Base-by-base conservation (phyloP, 2,797 vertebrate genomes). In the Allobates femoralis region DNA sequence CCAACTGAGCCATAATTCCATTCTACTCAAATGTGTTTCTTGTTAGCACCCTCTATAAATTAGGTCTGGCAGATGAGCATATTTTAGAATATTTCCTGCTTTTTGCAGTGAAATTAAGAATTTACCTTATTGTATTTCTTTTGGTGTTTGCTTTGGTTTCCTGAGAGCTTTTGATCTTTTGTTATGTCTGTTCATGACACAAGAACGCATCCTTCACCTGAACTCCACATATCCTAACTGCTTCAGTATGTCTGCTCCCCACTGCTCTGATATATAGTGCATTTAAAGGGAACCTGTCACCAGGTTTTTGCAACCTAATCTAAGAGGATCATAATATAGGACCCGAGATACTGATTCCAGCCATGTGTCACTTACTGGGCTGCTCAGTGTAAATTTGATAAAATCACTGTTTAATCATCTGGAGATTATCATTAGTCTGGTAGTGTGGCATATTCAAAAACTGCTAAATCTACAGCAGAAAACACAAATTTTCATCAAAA, bases 21-120 rank as follows among this genome's bases (percentile, higher is more conserved):
- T 32, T 50, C 6, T 41, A 62, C 34, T 18, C 64, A 80, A 80
- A 80, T 80, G 78, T 80, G 78, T 80, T 80, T 80, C 78, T 80
- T 64, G 60, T 64, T 64, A 80, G 19, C n/a, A 11, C 50, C n/a
- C 58, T 19, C 41, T 50, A 55, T 46, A 64, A 80, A 64, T 79
- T 26, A 74, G 41, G 23, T 50, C 41, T 74, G 46, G 46, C 37
- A 46, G 69, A 50, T 74, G 21, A 74, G 69, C 16, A 50, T 46
- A 6, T 74, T 37, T 50, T n/a, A 74, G 37, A 74, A 26, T 15
- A 23, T 26, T 41, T 73, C 19, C 32, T 73, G 37, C 37, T 73
- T 12, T 11, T 46, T 71, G 67, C 32, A 71, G 37, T 71, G 19
- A 12, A n/a, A 41, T 23, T 16, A 46, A 14, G 41, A 74, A 41